phyloP scores from a whole-genome alignment of 2,797 vertebrate species.

The Avahi laniger region DNA sequence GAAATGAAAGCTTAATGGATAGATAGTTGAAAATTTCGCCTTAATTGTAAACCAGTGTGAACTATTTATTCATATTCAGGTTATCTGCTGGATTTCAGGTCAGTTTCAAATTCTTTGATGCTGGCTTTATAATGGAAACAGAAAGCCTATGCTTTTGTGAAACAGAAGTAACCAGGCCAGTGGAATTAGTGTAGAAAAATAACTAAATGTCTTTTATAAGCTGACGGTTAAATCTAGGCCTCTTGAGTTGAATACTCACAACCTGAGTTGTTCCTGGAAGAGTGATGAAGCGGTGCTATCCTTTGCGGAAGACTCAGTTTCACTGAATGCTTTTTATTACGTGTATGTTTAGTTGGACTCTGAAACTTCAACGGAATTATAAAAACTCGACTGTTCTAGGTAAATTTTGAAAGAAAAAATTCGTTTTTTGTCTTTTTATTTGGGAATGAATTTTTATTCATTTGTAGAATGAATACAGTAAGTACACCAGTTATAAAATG shows the following conservation, averaged over 20 bases:
- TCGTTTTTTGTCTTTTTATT: background rate
- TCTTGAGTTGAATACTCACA: background rate
- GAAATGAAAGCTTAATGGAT: constrained; percentile 34
- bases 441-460: background rate
- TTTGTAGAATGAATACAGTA: background rate
- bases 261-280: background rate
- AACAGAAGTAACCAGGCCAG: background rate
- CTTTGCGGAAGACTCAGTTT: constrained; percentile 34
- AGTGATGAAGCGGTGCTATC: background rate
- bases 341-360: background rate
- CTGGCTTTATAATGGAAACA: background rate
- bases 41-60: background rate
- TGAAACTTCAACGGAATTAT: background rate
- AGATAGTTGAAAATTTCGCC: background rate
- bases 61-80: background rate
- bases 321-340: background rate
- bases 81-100: background rate
- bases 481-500: background rate
- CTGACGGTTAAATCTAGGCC: background rate
- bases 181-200: constrained; percentile 27
- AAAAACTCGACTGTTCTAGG: background rate
- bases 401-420: background rate
- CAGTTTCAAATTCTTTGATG: constrained; percentile 41
- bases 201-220: background rate
- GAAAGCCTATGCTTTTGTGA: background rate